Base-by-base conservation (phyloP, 2,888 invertebrate genomes). In the Sarcophaga rosellei region DNA sequence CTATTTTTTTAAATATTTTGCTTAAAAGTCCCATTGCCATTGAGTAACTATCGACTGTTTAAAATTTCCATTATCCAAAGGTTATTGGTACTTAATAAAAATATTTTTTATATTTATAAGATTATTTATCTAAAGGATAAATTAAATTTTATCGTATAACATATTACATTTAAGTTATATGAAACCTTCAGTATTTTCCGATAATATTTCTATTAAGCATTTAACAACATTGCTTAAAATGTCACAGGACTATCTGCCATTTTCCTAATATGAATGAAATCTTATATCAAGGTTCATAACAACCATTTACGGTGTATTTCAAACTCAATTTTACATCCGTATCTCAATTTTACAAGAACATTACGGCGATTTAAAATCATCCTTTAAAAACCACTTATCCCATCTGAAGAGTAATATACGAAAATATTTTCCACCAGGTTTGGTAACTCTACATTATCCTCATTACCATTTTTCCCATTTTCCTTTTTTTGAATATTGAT, bases 401-500 rank as follows among this genome's bases (percentile, higher is more conserved):
- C 17, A 4, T 17, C 17, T 17, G 17, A 15, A 4, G 17, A 53
- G 53, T 15, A 53, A 53, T 15, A 53, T 15, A 12, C 11, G 47
- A 47, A 69, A 44, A 62, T 65, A 65, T 8, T 45, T 59, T 21
- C 47, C 59, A 81, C 12, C 12, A 53, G 75, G 23, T 76, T 80
- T 84, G 76, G 72, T 76, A 76, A 76, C 15, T 25, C 53, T 10
- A 59, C 53, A 69, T 68, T 35, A 72, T 77, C 74, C 69, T 77
- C 80, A 73, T 81, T 35, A 44, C 45, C 63, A 81, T 62, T 53
- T 57, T 35, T 65, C 62, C 77, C 84, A 76, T 81, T 59, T 65
- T 66, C 82, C 77, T 77, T 17, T 35, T 35, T 17, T 66, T 66
- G 20, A 69, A 77, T 66, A 20, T 53, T 61, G 72, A 44, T 21